Base-by-base conservation (phyloP, 2,113 vertebrate species). In the Cololabis saira region DNA sequence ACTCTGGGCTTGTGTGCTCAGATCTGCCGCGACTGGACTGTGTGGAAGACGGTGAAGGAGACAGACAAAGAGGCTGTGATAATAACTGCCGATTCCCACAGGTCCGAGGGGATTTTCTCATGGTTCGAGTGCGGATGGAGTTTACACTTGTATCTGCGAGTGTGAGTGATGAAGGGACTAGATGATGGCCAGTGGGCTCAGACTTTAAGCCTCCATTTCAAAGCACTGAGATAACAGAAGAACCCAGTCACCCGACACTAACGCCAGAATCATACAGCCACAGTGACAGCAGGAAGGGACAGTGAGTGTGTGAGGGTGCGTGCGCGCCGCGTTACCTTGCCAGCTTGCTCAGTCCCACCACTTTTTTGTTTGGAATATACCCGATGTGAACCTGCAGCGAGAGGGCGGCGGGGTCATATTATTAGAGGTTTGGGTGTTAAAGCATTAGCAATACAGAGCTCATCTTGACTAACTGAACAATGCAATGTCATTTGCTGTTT, bases 311-410 rank as follows among this genome's bases (percentile, higher is more conserved):
- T 37, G 33, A 37, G 33, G 6, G 40, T 51, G 33, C 51, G 51
- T 66, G 61, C 45, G 15, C 42, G 21, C 15, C 78, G 22, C 59
- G 54, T 78, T 88, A 93, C 91, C 90, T 93, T 82, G 93, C 92
- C 83, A 93, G 79, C 61, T 94, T 93, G 79, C 82, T 87, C 56
- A 93, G 87, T 43, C 90, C 92, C 71, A 91, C 91, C 61, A 90
- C 92, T 88, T 93, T 95, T 78, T 93, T 94, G 78, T 85, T 93
- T 60, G 91, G 85, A 62, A 94, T 83, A 48, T 95, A 93, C 27
- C 89, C 94, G 27, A 93, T 91, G 60, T 92, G 90, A 63, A 94
- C 91, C 92, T 95, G 76, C n/a, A 49, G 22, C 74, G 40, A 74
- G 17, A 52, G 48, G 54, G 12, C 37, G 17, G 37, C 53, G 12